Evolutionary conservation across 2,888 invertebrate genomes (phyloP).

Genomic region (Chrysopilus asiliformis): DNA sequence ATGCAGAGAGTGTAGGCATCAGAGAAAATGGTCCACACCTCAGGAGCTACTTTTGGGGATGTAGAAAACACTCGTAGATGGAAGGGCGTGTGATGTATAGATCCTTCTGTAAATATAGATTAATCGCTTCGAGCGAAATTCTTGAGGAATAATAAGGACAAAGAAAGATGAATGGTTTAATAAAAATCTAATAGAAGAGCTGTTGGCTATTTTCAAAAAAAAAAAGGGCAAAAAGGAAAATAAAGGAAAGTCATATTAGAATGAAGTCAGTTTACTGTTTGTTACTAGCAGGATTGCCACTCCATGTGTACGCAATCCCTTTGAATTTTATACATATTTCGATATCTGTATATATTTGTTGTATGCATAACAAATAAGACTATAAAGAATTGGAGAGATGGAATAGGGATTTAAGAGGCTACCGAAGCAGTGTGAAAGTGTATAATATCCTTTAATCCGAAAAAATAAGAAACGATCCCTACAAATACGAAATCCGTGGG

Average conservation of each 20-base stretch:
- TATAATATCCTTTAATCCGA: neutral
- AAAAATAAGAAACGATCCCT: neutral
- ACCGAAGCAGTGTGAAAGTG: neutral
- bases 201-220: too few relatives aligned
- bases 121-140: constrained; percentile 15
- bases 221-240: neutral
- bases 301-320: too few relatives aligned
- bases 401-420: too few relatives aligned
- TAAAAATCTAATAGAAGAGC: constrained; percentile 16
- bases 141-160: constrained; percentile 16
- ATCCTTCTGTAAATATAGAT: constrained; percentile 15
- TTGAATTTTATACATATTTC: too few relatives aligned
- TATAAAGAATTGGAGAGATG: too few relatives aligned
- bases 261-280: neutral
- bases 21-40: too few relatives aligned
- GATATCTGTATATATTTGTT: too few relatives aligned
- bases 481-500: constrained; percentile 3
- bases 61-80: too few relatives aligned
- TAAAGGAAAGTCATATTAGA: neutral
- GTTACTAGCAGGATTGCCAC: too few relatives aligned
- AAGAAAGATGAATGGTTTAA: constrained; percentile 17
- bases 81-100: constrained; percentile 14
- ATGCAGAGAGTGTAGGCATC: too few relatives aligned
- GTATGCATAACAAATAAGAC: too few relatives aligned
- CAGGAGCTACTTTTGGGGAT: too few relatives aligned